Conservation (phyloP, 2,113 vertebrate genomes). For the Prunella fulvescens region DNA sequence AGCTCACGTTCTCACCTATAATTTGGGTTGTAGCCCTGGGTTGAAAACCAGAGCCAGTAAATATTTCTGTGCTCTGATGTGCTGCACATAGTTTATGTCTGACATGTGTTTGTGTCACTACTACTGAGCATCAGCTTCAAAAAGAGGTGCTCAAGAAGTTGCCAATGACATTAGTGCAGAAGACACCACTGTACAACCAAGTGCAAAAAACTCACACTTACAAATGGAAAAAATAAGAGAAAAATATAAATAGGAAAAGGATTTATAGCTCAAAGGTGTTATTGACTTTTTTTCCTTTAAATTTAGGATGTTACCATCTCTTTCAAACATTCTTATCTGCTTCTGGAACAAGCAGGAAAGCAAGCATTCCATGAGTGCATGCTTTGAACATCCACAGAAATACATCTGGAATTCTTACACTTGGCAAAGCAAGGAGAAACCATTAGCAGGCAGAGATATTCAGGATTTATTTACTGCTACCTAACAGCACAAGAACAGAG, state of each 20-base stretch:
- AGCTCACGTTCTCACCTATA: accelerated
- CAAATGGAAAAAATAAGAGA: not conserved
- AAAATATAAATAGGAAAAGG: not conserved
- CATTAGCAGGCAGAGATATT: not conserved
- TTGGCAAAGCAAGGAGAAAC: not conserved
- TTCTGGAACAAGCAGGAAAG: not conserved
- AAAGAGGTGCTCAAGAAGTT: not conserved
- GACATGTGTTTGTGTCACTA: accelerated
- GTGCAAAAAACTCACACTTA: not conserved
- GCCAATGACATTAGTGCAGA: not conserved
- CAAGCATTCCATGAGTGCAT: not conserved
- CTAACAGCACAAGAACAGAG: not conserved
- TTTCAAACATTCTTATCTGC: not conserved
- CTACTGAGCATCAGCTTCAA: not conserved
- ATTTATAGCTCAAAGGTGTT: not conserved
- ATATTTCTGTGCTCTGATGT: not conserved
- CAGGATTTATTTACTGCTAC: not conserved
- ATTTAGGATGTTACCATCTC: not conserved
- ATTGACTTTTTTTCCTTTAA: not conserved
- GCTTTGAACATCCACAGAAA: not conserved
- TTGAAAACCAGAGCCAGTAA: not conserved
- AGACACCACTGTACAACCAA: not conserved
- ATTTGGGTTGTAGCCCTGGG: not conserved
- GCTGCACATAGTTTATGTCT: not conserved
- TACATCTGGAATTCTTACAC: not conserved